A percentile compares a stretch with the other conserved stretches of the same genome.
Conservation (phyloP, 2,888 invertebrate species). For the Taenaris catops region DNA sequence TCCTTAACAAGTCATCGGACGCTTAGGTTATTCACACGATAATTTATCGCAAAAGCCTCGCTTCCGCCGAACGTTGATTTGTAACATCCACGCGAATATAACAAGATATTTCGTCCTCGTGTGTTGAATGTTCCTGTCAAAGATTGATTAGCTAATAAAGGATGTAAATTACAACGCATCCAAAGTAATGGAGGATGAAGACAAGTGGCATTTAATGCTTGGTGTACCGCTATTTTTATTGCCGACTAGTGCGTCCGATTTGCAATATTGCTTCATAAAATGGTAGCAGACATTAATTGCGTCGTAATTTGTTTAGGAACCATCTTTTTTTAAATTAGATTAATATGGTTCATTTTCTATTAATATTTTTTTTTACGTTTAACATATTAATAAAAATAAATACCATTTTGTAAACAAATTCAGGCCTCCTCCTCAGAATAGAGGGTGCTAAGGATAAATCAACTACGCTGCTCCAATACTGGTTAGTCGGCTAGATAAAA, state of each 20-base stretch:
- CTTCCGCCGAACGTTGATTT: constrained; percentile 43
- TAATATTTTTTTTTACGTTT: too few species aligned
- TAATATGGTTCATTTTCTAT: too few species aligned
- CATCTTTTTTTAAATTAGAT: too few species aligned
- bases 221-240: constrained; percentile 38
- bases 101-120: constrained; percentile 34
- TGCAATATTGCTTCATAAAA: constrained; percentile 23
- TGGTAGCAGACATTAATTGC: too few species aligned
- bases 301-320: too few species aligned
- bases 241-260: constrained; percentile 33
- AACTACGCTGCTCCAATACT: too few species aligned
- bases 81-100: constrained; percentile 26
- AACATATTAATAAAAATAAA: too few species aligned
- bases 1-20: constrained; percentile 24
- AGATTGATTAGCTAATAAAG: constrained; percentile 37
- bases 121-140: constrained; percentile 30
- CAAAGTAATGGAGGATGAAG: constrained; percentile 30
- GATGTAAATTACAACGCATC: constrained; percentile 40
- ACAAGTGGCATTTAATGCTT: constrained; percentile 37
- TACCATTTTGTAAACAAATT: too few species aligned
- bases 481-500: too few species aligned
- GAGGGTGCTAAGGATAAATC: too few species aligned
- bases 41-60: constrained; percentile 37
- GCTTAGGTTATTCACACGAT: constrained; percentile 37
- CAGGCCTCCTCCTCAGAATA: too few species aligned